Evolutionary conservation across 1,140 invertebrate genomes (phyloP), one percentile per base, ranked within the genome.

Genomic region (Ceratina japonica): DNA sequence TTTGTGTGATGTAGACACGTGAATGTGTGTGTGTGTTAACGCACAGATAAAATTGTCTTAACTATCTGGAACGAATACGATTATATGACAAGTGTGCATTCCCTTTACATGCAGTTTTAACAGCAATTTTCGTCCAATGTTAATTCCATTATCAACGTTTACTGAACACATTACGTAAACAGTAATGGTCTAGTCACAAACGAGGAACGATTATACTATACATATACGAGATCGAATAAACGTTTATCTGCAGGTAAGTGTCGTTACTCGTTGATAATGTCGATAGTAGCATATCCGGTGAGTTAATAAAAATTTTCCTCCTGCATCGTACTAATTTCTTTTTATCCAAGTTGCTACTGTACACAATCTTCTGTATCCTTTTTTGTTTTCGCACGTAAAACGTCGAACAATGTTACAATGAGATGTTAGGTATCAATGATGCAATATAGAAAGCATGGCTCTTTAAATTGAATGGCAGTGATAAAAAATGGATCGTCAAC

Each of bases 401-500:
- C 66, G 27, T 31, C 24, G 24, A 69, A 20, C 65, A 68, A 69
- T 54, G 51, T 69, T 37, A 56, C 20, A 44, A 64, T 24, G 31
- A 24, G 52, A 44, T 27, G 24, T n/a, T 58, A 79, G 51, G 22
- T 71, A 31, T 44, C n/a, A n/a, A 22, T 27, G 16, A 27, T 66
- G 71, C 37, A 61, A 44, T 37, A 51, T 75, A 59, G 65, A 65
- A 73, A 80, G 71, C 71, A 82, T 65, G 27, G 44, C 79, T 44
- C 16, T 58, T 68, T 54, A 20, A 76, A 78, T 68, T 58, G 63
- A 85, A 84, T 84, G 82, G 82, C 82, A 85, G 83, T 81, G 81
- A 85, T 71, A 63, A 37, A 78, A 85, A 71, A 64, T 49, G 49
- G 56, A 75, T 74, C 71, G 37, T 75, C 51, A 77, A 70, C 58